Conservation (phyloP, 2,797 vertebrate species). For the Vultur gryphus region DNA sequence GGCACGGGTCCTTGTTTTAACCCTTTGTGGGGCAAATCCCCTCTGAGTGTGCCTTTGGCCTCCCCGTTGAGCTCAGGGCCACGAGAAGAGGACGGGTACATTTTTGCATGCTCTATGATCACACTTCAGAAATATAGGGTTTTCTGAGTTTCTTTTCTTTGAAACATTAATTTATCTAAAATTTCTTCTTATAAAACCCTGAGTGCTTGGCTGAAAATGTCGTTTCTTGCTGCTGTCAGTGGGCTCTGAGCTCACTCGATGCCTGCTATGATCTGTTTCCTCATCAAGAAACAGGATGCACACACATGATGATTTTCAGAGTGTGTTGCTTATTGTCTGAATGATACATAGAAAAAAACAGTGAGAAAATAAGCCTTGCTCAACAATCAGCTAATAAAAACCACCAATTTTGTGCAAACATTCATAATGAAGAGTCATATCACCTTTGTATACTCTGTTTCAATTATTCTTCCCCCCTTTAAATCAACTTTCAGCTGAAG, state of each 20-base stretch:
- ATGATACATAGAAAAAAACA: background rate
- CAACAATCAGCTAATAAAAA: background rate
- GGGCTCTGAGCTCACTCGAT: background rate
- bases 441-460: background rate
- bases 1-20: background rate
- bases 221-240: background rate
- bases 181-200: background rate
- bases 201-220: background rate
- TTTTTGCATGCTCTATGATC: background rate
- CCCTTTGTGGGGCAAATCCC: background rate
- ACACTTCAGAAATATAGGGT: background rate
- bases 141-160: background rate
- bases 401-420: background rate
- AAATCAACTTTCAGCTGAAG: background rate
- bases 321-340: background rate
- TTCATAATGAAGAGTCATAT: background rate
- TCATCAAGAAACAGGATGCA: background rate
- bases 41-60: background rate
- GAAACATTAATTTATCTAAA: background rate
- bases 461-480: background rate
- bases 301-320: background rate
- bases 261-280: background rate
- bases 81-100: rapidly evolving
- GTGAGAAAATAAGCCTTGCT: background rate
- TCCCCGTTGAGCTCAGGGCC: background rate